Conservation (phyloP, 2,888 invertebrate species). For the Caenorhabditis macrosperma region DNA sequence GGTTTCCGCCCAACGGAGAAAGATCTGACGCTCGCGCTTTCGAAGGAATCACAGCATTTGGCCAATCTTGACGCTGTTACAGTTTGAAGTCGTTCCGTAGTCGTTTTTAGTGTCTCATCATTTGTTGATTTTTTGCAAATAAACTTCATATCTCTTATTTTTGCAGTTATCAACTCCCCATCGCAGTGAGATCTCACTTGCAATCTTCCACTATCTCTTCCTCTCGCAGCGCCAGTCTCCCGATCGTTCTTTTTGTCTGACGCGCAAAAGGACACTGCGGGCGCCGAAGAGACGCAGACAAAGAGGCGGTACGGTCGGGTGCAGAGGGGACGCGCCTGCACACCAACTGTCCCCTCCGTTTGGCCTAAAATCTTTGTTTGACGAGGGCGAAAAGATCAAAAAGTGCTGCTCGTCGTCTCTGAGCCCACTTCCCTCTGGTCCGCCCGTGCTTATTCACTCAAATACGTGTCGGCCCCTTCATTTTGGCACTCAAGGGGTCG, state of each 20-base stretch:
- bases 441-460: slow-evolving; percentile 14
- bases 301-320: slow-evolving; percentile 53
- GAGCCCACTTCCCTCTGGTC: background rate
- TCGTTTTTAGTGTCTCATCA: slow-evolving; percentile 2
- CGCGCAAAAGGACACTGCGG: slow-evolving; percentile 9
- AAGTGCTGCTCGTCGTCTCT: slow-evolving; percentile 19
- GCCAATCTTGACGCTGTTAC: slow-evolving; percentile 67
- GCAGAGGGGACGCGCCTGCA: slow-evolving; percentile 15
- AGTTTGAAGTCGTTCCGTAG: slow-evolving; percentile 41
- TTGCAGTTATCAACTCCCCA: too few species aligned
- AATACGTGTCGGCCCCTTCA: background rate
- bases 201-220: background rate
- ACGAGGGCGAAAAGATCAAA: slow-evolving; percentile 15
- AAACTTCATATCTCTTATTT: too few species aligned
- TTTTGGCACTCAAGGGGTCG: background rate
- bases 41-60: slow-evolving; percentile 57
- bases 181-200: slow-evolving; percentile 1
- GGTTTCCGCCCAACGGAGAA: slow-evolving; percentile 67
- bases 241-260: slow-evolving; percentile 39
- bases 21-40: slow-evolving; percentile 64
- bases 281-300: slow-evolving; percentile 47
- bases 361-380: slow-evolving; percentile 47
- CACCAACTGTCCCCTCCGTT: slow-evolving; percentile 21
- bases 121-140: slow-evolving; percentile 2
- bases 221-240: background rate